Evolutionary conservation across 2,888 invertebrate species (phyloP), one percentile per base, ranked within the genome.

Genomic region (Boloria selene): DNA sequence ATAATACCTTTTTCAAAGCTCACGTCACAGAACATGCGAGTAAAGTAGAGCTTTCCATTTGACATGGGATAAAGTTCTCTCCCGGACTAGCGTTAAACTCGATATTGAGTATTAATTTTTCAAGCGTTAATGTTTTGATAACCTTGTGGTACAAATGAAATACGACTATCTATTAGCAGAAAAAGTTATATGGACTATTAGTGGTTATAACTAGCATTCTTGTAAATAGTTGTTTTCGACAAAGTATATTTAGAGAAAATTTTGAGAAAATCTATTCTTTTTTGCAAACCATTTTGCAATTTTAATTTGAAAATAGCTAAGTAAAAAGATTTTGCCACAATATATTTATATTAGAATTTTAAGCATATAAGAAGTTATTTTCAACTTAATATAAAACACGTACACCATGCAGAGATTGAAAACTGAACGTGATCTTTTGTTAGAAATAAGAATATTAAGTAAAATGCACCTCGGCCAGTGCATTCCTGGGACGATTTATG

Each of bases 401-500:
- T 64, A 59, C 52, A 4, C 31, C 13, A 17, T 64, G 52, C 64
- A 64, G 52, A 52, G 61, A 65, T 65, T 61, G 65, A 61, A 60
- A 55, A 61, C 31, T 47, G 54, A 60, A 65, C 60, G 65, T 65
- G 60, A 60, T 55, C 60, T 61, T 65, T 54, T 60, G 55, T 64
- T 55, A 42, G 61, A 65, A 61, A 64, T 60, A 66, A 66, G 66
- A 66, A 66, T 66, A 66, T 64, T 69, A 66, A 64, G 60, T 65
- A 69, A 61, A 64, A 47, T 63, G 60, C 60, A 53, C 51, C 66
- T 56, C 63, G 63, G 61, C 54, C 69, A 64, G 66, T 70, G 66
- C 69, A 71, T 70, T 70, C 64, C 59, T 64, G 60, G 17, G 62
- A 70, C 71, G 66, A 64, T 66, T 64, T 70, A 70, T 71, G 71